These are phyloP conservation scores for Saturnia japonica DNA, from an alignment of 2,888 invertebrate genomes.

Conservation along the genomic window DNA sequence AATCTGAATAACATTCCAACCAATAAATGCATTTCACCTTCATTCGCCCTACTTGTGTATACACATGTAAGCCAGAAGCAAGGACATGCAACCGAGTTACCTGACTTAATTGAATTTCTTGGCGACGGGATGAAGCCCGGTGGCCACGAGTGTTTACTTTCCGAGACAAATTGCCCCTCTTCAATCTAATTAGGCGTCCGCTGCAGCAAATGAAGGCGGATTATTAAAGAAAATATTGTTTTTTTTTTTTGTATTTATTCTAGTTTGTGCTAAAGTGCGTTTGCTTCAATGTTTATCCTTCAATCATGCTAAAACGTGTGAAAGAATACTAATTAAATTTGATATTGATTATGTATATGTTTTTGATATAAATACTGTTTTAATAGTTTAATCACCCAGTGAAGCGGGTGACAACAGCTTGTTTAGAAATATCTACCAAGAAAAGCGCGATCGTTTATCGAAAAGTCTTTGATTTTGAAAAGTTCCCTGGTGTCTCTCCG, in stretches of 20 bases:
- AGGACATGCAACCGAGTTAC: slow-evolving; percentile 55
- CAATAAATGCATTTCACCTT: slow-evolving; percentile 12
- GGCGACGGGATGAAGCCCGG: slow-evolving; percentile 44
- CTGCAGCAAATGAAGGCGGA: slow-evolving; percentile 26
- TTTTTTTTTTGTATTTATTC: background rate
- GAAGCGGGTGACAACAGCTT: too few species aligned
- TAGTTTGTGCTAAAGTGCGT: background rate
- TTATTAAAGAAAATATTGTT: slow-evolving; percentile 27
- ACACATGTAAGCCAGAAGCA: slow-evolving; percentile 23
- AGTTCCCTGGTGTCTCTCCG: too few species aligned
- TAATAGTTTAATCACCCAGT: too few species aligned
- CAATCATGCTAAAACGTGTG: background rate
- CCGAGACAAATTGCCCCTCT: slow-evolving; percentile 44
- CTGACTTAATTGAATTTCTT: slow-evolving; percentile 66
- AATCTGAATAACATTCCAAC: background rate
- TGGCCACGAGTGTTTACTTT: slow-evolving; percentile 54
- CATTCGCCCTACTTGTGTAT: slow-evolving; percentile 8
- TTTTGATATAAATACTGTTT: too few species aligned
- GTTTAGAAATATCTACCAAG: too few species aligned
- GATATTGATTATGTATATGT: too few species aligned
- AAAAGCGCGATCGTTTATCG: too few species aligned
- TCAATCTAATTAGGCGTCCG: slow-evolving; percentile 38
- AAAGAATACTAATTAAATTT: too few species aligned
- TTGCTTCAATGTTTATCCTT: background rate
- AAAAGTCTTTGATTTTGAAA: too few species aligned